Percentiles rank a stretch among this genome's conserved stretches.
These are phyloP conservation scores for Wiebesia pumilae DNA, from an alignment of 1,140 invertebrate genomes.

Conservation along the genomic window DNA sequence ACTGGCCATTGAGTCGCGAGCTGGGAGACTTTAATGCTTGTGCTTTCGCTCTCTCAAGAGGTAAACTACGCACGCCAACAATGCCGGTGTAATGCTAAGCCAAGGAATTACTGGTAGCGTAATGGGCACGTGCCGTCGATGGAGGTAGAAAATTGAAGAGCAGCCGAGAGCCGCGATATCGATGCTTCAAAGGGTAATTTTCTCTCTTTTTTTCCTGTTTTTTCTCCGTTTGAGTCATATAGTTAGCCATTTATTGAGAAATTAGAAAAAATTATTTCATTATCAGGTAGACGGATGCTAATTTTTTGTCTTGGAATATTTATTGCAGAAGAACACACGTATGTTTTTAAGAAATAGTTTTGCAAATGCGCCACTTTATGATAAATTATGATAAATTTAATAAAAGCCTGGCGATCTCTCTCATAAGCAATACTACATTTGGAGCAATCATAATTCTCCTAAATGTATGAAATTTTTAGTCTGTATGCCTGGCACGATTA, in stretches of 20 bases:
- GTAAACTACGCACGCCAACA: slow-evolving; percentile 51
- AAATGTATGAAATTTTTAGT: too few species aligned
- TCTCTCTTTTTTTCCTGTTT: too few species aligned
- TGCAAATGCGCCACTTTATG: too few species aligned
- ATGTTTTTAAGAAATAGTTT: too few species aligned
- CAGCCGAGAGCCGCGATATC: not conserved
- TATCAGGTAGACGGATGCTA: too few species aligned
- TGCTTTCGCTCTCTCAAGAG: not conserved
- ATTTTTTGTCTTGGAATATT: too few species aligned
- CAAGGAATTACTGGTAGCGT: slow-evolving; percentile 44
- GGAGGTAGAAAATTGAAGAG: not conserved
- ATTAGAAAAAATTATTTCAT: not conserved
- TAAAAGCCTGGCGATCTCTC: too few species aligned
- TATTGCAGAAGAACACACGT: too few species aligned
- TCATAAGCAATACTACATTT: too few species aligned
- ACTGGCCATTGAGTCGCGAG: slow-evolving; percentile 54
- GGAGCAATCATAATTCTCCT: too few species aligned
- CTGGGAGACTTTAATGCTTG: slow-evolving; percentile 20
- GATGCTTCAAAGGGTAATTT: not conserved
- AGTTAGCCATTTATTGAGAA: not conserved
- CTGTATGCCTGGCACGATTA: too few species aligned
- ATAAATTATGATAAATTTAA: too few species aligned
- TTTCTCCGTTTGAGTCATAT: not conserved
- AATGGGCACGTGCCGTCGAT: not conserved
- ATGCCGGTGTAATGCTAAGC: slow-evolving; percentile 66